Evolutionary conservation across 2,113 vertebrate species (phyloP), one percentile per base, ranked within the genome.

Genomic region (Heterochromis multidens): DNA sequence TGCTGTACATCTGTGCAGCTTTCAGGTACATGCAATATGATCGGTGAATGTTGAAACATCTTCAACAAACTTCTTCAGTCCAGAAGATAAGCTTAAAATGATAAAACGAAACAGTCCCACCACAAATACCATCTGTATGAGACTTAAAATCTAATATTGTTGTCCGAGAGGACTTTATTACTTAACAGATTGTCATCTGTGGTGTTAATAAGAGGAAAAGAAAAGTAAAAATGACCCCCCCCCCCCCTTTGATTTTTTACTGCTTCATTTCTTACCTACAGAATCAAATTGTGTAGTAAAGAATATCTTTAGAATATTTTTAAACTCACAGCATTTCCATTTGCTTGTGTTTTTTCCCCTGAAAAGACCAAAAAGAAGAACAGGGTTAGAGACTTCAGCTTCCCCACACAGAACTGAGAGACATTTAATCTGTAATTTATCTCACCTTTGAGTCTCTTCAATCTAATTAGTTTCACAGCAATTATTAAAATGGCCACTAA

Each of bases 271-370:
- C 65, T 70, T 14, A 70, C 10, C 7, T 46, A 19, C 23, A 46
- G 65, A 46, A 46, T 12, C 9, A 49, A 49, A 72, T 29, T 72
- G 3, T 72, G 6, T 40, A 43, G 23, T 3, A 70, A 43, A 27
- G 0, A 19, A 11, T 27, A 11, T 46, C 19, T 27, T 29, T 29
- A 27, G 0, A 19, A 11, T 27, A 11, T 46, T 29, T 27, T 29
- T 29, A 25, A 72, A 72, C 65, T 72, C 3, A 72, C 65, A 70
- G 23, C 3, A 3, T 49, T 72, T 72, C 65, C 62, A 67, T 67
- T 67, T 67, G 62, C 65, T 72, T 72, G 5, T 19, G 11, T 72
- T 49, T 72, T 72, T 13, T 72, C 19, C 23, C 23, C 65, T 72
- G 40, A 19, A 72, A 29, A 49, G 8, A 49, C 10, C 49, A 46